Evolutionary conservation across 2,113 vertebrate genomes (phyloP), one percentile per base, ranked within the genome.

Genomic region (Eudorcas thomsonii): DNA sequence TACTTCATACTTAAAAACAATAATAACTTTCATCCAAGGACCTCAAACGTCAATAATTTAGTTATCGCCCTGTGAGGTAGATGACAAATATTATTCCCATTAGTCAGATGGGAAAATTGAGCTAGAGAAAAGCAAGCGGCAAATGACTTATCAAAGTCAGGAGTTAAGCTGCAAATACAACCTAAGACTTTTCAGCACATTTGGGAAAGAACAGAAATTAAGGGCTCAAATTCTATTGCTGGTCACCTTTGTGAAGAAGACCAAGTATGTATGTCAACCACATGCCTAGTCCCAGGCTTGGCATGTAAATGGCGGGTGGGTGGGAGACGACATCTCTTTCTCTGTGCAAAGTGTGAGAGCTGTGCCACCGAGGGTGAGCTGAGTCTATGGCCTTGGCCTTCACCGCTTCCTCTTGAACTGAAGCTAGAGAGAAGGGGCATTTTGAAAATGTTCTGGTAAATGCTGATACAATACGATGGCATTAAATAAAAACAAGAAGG

Each of bases 401-500:
- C 21, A 1, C 77, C 23, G 3, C 67, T 87, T 55, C 39, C 81
- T 84, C 60, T 21, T n/a, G 30, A 45, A 74, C n/a, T 13, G 86
- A 80, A 67, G 45, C 21, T 43, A 21, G 52, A 90, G 71, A 80
- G 26, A 52, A 15, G 12, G 54, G 25, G 43, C 81, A 4, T 91
- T 83, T 54, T 2, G 5, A 43, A n/a, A 52, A 3, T 39, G 43
- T 87, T 88, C 39, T 52, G n/a, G 77, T 15, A 17, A 28, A 28
- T 33, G 23, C 95, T 2, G 5, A 43, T n/a, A 16, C 16, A 8
- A 10, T 5, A 30, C 21, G 54, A 67, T n/a, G 84, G 43, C 77
- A 21, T 80, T 54, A 11, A 80, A 78, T 94, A 64, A 84, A 92
- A 92, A 64, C 36, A 7, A 81, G 82, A 96, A 45, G 74, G 89